Evolutionary conservation across 1,140 invertebrate species (phyloP), one percentile per base, ranked within the genome.

Genomic region (Galleria mellonella): DNA sequence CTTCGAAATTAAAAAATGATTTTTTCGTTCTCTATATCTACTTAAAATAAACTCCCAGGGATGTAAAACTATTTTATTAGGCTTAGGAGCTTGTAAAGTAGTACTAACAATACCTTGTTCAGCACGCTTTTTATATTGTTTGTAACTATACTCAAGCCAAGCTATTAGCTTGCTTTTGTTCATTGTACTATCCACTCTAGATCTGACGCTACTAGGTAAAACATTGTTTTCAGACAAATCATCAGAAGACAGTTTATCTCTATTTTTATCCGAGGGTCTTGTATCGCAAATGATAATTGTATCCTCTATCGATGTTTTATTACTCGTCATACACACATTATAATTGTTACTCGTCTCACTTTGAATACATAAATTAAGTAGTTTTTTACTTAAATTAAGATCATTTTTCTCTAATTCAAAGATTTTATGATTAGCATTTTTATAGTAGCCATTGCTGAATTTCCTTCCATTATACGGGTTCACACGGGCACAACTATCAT

Each of bases 1-100:
- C 29, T 61, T 67, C 9, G 75, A 61, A 28, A 81, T 52, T 12
- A 82, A 59, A 59, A 83, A 78, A 7, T 71, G 44, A 55, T 85
- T 85, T 59, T 82, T 83, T 44, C 51, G 27, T 37, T 77, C 70
- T 42, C 55, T 63, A 43, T 82, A 85, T 57, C 82, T 63, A 31
- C 50, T 57, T 44, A 83, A 64, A 53, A 85, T 72, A 42, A 79
- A 83, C 17, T 71, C 55, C 82, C 82, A 85, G 4, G 75, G 55
- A 49, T 78, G 67, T 9, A 85, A 43, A 5, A 58, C 49, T 9
- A 78, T 37, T 62, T 69, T 79, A n/a, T 69, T 72, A 23, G 37
- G 32, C 40, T 51, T 58, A 9, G 82, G 82, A 28, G 75, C 62
- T 44, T 70, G 65, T 44, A 85, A 54, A n/a, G 51, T 47, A 43